phyloP scores from a whole-genome alignment of 2,797 vertebrate genomes.

The Eulemur mongoz region DNA sequence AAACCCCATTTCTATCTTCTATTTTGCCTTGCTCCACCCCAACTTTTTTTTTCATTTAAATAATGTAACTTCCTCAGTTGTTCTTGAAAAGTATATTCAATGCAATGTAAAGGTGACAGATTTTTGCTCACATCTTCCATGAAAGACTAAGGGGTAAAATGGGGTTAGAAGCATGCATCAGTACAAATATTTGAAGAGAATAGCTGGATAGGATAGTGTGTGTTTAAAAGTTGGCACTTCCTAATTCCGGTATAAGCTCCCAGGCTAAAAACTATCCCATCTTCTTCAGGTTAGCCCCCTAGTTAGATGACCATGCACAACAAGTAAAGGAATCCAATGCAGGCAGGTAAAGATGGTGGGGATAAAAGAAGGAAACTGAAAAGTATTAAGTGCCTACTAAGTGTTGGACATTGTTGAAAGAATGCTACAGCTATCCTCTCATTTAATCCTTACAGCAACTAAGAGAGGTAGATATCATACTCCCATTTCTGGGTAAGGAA shows the following conservation, averaged over 20 bases:
- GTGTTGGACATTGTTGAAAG: background rate
- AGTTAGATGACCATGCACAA: background rate
- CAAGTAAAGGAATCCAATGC: background rate
- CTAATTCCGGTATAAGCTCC: background rate
- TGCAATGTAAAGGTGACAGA: background rate
- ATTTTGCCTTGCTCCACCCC: background rate
- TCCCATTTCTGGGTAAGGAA: conserved; percentile 15
- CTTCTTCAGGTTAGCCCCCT: background rate
- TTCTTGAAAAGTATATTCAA: conserved; percentile 38
- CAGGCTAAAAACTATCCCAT: background rate
- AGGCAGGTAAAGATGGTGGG: background rate
- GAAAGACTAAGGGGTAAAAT: background rate
- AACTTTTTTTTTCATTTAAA: background rate
- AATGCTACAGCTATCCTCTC: background rate
- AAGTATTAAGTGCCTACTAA: background rate
- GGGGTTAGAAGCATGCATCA: background rate
- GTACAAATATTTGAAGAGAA: conserved; percentile 46
- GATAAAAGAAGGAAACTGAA: background rate
- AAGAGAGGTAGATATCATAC: background rate
- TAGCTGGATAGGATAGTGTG: background rate
- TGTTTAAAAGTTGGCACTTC: background rate
- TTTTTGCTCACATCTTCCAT: background rate
- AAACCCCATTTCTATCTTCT: background rate
- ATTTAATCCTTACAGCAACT: background rate
- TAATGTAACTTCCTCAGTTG: background rate